Evolutionary conservation across 2,797 vertebrate species (phyloP).

Genomic region (Mycteria americana): DNA sequence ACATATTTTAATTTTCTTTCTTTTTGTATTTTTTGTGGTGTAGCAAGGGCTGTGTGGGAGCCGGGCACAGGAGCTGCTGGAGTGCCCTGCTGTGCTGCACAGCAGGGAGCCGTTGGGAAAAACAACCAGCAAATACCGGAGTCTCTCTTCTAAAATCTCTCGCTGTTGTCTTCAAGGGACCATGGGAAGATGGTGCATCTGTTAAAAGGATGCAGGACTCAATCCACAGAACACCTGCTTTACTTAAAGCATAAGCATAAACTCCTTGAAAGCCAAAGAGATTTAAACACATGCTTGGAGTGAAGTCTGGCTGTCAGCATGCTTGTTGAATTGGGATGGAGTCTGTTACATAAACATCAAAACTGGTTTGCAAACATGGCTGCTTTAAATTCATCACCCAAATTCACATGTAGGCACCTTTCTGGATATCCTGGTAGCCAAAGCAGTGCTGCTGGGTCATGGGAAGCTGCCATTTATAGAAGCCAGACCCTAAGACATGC

Average conservation of each 20-base stretch:
- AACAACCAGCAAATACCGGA: not conserved
- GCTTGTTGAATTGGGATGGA: not conserved
- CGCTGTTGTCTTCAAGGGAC: not conserved
- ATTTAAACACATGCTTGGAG: not conserved
- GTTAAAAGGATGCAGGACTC: not conserved
- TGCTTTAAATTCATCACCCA: conserved; percentile 6
- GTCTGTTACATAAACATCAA: not conserved
- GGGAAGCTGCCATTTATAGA: conserved; percentile 42
- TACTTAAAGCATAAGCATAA: not conserved
- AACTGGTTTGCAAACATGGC: not conserved
- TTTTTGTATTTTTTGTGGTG: not conserved
- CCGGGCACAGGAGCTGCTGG: not conserved
- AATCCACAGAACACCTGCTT: not conserved
- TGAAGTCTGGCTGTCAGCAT: not conserved
- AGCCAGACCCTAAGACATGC: not conserved
- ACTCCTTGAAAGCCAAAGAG: not conserved
- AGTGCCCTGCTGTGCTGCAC: not conserved
- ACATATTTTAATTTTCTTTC: not conserved
- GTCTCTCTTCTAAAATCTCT: not conserved
- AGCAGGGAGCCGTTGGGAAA: not conserved
- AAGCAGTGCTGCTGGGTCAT: not conserved
- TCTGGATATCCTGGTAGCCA: not conserved
- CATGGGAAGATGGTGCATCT: not conserved
- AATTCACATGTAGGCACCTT: not conserved
- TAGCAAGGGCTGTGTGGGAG: not conserved